phyloP scores from a whole-genome alignment of 2,888 invertebrate genomes.

The Cetonia aurata region DNA sequence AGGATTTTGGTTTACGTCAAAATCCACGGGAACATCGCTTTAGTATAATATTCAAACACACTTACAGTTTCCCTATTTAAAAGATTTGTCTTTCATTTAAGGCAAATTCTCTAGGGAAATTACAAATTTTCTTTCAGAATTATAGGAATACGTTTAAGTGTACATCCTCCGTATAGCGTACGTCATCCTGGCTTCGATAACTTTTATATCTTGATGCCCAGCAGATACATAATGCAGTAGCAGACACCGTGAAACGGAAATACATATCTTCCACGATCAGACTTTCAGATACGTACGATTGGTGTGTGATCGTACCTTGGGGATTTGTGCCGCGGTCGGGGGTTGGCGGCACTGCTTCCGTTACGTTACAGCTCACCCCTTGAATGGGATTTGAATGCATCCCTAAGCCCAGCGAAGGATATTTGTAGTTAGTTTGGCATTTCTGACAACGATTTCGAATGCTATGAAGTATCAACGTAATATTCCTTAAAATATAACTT shows the following conservation, averaged over 20 bases:
- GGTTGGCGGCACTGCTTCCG: conserved; percentile 50
- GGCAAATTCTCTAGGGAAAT: no score
- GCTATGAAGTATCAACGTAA: conserved; percentile 6
- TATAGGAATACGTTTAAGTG: no score
- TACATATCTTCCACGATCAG: conserved; percentile 44
- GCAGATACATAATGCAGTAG: conserved; percentile 24
- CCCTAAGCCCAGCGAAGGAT: conserved; percentile 47
- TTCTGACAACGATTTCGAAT: conserved; percentile 51
- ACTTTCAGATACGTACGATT: conserved; percentile 57
- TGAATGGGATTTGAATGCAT: conserved; percentile 52
- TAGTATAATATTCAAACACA: no score
- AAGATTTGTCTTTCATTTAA: no score
- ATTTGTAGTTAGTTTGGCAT: conserved; percentile 49
- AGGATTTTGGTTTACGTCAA: no score
- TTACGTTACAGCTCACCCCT: conserved; percentile 51
- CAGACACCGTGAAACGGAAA: conserved; percentile 30
- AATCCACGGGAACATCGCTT: no score
- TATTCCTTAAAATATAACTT: no score
- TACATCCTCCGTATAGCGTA: no score
- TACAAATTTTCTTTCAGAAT: no score
- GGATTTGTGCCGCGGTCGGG: conserved; percentile 56
- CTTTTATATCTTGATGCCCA: conserved; percentile 2
- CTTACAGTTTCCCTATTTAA: no score
- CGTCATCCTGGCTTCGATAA: conserved; percentile 14
- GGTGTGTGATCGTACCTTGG: conserved; percentile 63